A percentile compares a stretch with the other conserved stretches of the same genome.
Evolutionary conservation across 2,113 vertebrate species (phyloP).

Genomic region (Helogale parvula): DNA sequence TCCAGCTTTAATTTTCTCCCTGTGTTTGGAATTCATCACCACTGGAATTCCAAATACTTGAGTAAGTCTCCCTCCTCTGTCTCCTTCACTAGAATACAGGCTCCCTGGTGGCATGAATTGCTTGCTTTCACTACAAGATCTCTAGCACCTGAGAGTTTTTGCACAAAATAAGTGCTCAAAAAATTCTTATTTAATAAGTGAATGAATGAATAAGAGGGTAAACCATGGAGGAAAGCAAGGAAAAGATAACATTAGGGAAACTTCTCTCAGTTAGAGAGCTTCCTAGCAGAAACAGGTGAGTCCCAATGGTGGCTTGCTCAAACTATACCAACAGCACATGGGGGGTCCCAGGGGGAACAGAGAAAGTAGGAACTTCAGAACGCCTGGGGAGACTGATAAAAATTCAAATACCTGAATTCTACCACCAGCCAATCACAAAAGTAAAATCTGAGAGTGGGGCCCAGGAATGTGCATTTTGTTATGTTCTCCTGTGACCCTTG

Average conservation of each 20-base stretch:
- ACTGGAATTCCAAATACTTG: not conserved
- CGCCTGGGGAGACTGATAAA: not conserved
- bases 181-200: not conserved
- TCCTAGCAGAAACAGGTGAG: fast-evolving
- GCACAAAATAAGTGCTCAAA: not conserved
- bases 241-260: not conserved
- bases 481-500: fast-evolving
- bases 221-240: not conserved
- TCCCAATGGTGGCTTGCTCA: not conserved
- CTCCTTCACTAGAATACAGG: not conserved
- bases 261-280: not conserved
- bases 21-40: no score
- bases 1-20: not conserved
- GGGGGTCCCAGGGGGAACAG: not conserved
- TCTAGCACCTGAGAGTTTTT: not conserved
- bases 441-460: not conserved
- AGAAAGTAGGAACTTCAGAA: not conserved
- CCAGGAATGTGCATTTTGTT: not conserved
- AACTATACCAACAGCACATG: not conserved
- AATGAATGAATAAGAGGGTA: not conserved
- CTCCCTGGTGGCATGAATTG: not conserved
- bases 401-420: not conserved
- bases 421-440: not conserved
- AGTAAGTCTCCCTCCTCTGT: not conserved
- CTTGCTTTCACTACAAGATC: not conserved